Conservation (phyloP, 92 coral and sea anemone genomes). For the Epizoanthus stellaris region DNA sequence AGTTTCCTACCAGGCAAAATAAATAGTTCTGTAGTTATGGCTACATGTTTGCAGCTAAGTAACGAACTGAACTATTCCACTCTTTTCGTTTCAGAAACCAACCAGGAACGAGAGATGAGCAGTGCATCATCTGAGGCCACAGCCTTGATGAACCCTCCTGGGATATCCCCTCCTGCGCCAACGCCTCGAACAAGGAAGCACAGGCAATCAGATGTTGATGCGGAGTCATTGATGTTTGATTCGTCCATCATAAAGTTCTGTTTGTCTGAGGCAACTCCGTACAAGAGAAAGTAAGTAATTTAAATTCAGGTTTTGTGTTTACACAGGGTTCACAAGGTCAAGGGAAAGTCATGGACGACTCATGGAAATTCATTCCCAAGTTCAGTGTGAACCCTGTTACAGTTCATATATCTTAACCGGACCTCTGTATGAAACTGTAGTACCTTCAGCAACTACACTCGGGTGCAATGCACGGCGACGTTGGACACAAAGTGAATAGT, state of each 20-base stretch:
- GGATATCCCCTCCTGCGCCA: neutral
- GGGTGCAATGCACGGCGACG: too few species aligned
- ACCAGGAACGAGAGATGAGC: neutral
- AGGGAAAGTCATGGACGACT: too few species aligned
- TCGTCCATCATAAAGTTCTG: constrained; percentile 77
- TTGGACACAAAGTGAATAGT: too few species aligned
- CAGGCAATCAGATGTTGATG: neutral
- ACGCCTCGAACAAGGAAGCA: neutral
- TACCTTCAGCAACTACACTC: neutral
- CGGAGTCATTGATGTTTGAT: constrained; percentile 28
- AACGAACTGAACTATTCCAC: too few species aligned
- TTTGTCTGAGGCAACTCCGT: constrained; percentile 76
- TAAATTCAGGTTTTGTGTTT: too few species aligned
- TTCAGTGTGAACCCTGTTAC: too few species aligned
- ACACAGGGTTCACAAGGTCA: too few species aligned
- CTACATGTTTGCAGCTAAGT: too few species aligned
- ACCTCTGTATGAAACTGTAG: neutral
- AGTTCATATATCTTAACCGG: too few species aligned
- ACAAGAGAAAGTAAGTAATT: constrained; percentile 52
- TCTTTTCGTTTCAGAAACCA: neutral
- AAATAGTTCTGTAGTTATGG: too few species aligned
- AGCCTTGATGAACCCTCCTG: neutral
- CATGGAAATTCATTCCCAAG: too few species aligned
- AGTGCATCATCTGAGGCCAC: neutral
- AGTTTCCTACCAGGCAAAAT: too few species aligned